These are phyloP conservation scores for Eupsittula cactorum DNA, from an alignment of 2,113 vertebrate species.

Conservation along the genomic window DNA sequence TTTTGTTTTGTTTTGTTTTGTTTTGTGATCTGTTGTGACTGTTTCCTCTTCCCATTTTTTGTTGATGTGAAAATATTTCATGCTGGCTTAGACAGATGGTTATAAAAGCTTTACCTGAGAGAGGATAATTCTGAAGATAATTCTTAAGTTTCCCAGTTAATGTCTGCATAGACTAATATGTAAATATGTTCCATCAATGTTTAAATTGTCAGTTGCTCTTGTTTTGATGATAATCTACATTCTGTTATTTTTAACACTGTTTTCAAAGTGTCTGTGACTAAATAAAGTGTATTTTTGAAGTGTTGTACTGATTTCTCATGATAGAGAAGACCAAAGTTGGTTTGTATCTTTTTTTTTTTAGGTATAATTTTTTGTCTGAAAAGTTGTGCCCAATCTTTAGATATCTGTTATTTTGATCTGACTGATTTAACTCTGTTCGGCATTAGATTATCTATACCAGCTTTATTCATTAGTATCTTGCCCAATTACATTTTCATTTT, in stretches of 20 bases:
- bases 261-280: background rate
- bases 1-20: background rate
- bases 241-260: background rate
- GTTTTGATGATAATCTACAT: background rate
- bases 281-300: background rate
- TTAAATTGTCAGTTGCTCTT: background rate
- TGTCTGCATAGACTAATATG: background rate
- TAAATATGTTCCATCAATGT: background rate
- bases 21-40: background rate
- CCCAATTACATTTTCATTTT: background rate
- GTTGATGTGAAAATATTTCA: background rate
- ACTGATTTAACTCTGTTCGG: background rate
- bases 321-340: background rate
- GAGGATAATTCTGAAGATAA: background rate
- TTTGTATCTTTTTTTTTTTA: background rate
- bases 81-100: background rate
- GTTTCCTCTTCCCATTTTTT: background rate
- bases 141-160: background rate
- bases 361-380: background rate
- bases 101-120: background rate
- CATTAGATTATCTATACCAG: background rate
- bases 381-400: background rate
- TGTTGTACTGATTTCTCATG: background rate
- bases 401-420: background rate
- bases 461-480: background rate